These are phyloP conservation scores for Bambusicola thoracicus DNA, from an alignment of 2,113 vertebrate genomes.

Conservation along the genomic window DNA sequence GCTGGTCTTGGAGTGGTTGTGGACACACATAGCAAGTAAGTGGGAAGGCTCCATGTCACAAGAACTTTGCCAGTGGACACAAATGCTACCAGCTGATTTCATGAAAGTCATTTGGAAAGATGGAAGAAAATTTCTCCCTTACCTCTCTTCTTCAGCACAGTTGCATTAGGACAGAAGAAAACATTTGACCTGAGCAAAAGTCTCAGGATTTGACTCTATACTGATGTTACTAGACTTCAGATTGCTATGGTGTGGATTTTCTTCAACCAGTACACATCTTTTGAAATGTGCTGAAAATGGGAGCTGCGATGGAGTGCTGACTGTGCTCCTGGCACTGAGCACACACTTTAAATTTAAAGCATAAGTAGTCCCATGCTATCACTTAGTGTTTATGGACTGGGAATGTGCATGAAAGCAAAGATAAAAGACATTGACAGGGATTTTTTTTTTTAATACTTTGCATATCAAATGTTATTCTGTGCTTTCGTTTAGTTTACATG, in stretches of 20 bases:
- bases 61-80: background rate
- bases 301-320: background rate
- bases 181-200: background rate
- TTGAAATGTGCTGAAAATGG: background rate
- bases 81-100: background rate
- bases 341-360: background rate
- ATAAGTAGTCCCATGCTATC: background rate
- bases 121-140: background rate
- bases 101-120: background rate
- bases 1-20: background rate
- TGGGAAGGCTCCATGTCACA: background rate
- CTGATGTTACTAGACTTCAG: background rate
- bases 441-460: slow-evolving; percentile 4
- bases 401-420: background rate
- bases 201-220: background rate
- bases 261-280: background rate
- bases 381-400: background rate
- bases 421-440: background rate
- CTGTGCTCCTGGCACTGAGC: background rate
- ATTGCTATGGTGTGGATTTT: background rate
- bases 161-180: background rate
- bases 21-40: background rate
- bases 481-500: background rate
- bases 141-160: background rate
- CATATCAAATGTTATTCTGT: background rate